A percentile compares a stretch with the other conserved stretches of the same genome.
phyloP scores from a whole-genome alignment of 2,888 invertebrate species.

The Drosophila vallismaia region DNA sequence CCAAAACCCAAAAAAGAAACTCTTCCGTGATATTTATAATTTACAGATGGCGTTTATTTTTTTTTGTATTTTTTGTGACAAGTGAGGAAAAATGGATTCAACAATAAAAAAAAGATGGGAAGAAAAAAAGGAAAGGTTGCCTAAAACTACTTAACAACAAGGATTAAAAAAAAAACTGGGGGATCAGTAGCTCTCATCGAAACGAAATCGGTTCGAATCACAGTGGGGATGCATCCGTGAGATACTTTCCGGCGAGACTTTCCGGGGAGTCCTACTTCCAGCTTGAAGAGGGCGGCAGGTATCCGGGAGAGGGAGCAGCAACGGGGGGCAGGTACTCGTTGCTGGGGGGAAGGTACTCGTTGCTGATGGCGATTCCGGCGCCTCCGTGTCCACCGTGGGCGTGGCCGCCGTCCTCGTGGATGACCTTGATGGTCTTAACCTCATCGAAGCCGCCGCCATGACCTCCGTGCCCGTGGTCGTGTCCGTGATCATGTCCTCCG shows the following conservation, averaged over 20 bases:
- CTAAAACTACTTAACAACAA: conserved; percentile 69
- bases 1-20: neutral
- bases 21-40: conserved; percentile 15
- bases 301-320: conserved; percentile 51
- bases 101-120: conserved; percentile 41
- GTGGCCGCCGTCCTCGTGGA: conserved; percentile 45
- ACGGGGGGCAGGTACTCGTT: conserved; percentile 61
- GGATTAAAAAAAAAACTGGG: conserved; percentile 8
- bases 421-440: conserved; percentile 47
- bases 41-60: conserved; percentile 40
- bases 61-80: conserved; percentile 1
- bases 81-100: conserved; percentile 22
- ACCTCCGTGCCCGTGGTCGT: conserved; percentile 9
- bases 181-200: conserved; percentile 25
- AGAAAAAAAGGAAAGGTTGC: conserved; percentile 37
- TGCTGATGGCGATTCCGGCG: conserved; percentile 27
- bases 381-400: conserved; percentile 14
- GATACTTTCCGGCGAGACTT: neutral
- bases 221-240: conserved; percentile 30
- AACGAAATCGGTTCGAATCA: conserved; percentile 52
- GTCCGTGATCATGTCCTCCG: neutral
- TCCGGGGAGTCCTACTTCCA: conserved; percentile 57
- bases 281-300: conserved; percentile 67
- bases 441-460: conserved; percentile 22
- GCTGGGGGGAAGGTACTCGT: conserved; percentile 26